Evolutionary conservation across 2,113 vertebrate species (phyloP), one percentile per base, ranked within the genome.

Genomic region (Triplophysa tibetana): DNA sequence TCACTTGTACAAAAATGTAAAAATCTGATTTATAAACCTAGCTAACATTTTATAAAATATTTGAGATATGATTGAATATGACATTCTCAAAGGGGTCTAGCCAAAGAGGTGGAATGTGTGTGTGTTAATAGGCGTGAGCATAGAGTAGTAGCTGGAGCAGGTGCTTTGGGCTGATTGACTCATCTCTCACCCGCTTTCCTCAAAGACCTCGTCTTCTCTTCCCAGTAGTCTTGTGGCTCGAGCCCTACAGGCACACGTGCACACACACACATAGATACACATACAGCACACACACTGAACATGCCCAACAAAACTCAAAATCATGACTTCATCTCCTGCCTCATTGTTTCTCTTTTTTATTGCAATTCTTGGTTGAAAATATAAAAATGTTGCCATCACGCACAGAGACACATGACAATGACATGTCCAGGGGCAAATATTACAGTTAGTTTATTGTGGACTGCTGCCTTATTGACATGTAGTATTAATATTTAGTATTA

Each of bases 91-190:
- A 43, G 70, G 54, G n/a, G 12, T 13, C 70, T 74, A 41, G 8
- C 21, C 0, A 16, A 62, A 75, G 21, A 43, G 62, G 38, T 63
- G 5, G 29, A 60, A 70, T 10, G 84, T 78, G 45, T 38, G 80
- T 86, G 77, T 74, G 48, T 81, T 50, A 56, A 38, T 60, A 68
- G 60, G 80, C 50, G 69, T 81, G 67, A 23, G 21, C 50, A 45
- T 80, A 75, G 74, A 11, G 81, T 77, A 67, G 84, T 80, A 48
- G 73, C 58, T 80, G 77, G 80, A 83, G 72, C 10, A 80, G 83
- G 48, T 58, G 87, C 91, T 78, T 26, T 64, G 67, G 89, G 90
- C 84, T 85, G 79, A 88, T 72, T 92, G 92, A 93, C 80, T 93
- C 90, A 93, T 83, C 80, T 75, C 41, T 86, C 84, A 87, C 81